phyloP scores from a whole-genome alignment of 2,797 vertebrate genomes.

The Decapterus maruadsi region DNA sequence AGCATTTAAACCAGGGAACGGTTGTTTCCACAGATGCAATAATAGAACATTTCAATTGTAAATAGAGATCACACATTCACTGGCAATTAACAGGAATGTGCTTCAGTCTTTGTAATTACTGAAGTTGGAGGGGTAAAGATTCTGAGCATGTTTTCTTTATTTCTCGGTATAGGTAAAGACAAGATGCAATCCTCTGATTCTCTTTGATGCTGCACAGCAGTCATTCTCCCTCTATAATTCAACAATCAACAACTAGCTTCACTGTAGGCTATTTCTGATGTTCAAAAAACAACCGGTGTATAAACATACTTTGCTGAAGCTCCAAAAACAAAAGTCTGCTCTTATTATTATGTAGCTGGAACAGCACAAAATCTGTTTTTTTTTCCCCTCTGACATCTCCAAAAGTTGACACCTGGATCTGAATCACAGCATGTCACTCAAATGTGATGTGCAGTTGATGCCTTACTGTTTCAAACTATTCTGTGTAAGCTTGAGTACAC shows the following conservation, averaged over 20 bases:
- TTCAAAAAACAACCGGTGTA: slow-evolving; percentile 26
- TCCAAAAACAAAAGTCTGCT: slow-evolving; percentile 18
- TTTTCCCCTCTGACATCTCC: background rate
- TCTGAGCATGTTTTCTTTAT: slow-evolving; percentile 1
- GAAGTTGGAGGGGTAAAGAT: background rate
- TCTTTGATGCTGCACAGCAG: slow-evolving; percentile 20
- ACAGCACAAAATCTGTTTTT: slow-evolving; percentile 6
- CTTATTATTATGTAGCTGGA: slow-evolving; percentile 12
- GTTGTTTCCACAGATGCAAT: background rate
- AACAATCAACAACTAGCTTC: slow-evolving; percentile 1
- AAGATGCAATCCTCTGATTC: background rate
- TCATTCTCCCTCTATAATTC: slow-evolving; percentile 6
- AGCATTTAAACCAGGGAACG: background rate
- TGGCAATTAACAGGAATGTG: slow-evolving; percentile 1
- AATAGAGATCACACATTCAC: slow-evolving; percentile 23
- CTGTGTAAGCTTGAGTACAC: background rate
- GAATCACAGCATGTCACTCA: slow-evolving; percentile 6
- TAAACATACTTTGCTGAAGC: background rate
- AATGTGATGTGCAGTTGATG: background rate
- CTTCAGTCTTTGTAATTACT: slow-evolving; percentile 4
- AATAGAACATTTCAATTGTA: background rate
- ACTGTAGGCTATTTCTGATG: slow-evolving; percentile 21
- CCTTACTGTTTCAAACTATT: background rate
- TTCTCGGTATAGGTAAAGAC: background rate
- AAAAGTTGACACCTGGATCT: background rate